Evolutionary conservation across 1,140 invertebrate species (phyloP), one percentile per base, ranked within the genome.

Genomic region (Watersipora subatra): DNA sequence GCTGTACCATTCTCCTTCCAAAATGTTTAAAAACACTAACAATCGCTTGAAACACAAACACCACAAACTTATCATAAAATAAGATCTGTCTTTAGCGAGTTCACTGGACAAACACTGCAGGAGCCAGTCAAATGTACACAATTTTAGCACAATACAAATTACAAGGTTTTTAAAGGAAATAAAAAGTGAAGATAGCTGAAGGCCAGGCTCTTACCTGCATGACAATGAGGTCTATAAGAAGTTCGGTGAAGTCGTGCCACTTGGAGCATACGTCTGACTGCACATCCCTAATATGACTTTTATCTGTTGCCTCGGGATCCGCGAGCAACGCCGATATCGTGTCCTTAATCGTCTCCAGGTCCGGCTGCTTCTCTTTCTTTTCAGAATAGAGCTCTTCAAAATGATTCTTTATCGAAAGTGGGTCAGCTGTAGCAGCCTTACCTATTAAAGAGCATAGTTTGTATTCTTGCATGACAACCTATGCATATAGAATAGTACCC

Each of bases 171-270:
- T n/a, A n/a, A n/a, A n/a, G n/a, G n/a, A n/a, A n/a, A n/a, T n/a
- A n/a, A n/a, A n/a, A n/a, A n/a, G n/a, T n/a, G n/a, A n/a, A n/a
- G n/a, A n/a, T n/a, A n/a, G n/a, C n/a, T n/a, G n/a, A n/a, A n/a
- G n/a, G 28, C 17, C 25, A 25, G 22, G 19, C n/a, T 25, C 69
- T 62, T 68, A 79, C 78, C 72, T 78, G 74, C 19, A 76, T 64
- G 1, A 76, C 76, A 0, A 77, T 75, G 59, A 78, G 72, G 62
- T 78, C 73, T 2, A 78, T 76, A 0, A 79, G 70, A 27, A 76
- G 68, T 64, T 79, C 76, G 1, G 75, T 77, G 0, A 79, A 69
- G 20, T 78, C 76, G 67, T 78, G 75, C 78, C 78, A 79, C 61
- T 78, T 76, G 2, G 65, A 65, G 63, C 78, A 76, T 24, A 77